phyloP scores from a whole-genome alignment of 2,888 invertebrate genomes.

The Cetonia aurata region DNA sequence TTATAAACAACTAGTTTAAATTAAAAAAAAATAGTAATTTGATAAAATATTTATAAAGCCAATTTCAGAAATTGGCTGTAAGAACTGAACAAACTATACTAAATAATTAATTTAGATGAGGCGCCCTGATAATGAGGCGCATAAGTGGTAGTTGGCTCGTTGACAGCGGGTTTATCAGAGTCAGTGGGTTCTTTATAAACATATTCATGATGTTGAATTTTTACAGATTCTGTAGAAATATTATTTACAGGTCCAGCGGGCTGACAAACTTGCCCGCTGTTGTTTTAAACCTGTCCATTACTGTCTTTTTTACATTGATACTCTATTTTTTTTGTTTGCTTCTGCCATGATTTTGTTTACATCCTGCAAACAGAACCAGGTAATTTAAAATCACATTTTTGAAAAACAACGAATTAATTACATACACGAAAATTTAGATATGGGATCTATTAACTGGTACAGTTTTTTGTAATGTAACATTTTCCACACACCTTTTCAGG shows the following conservation, averaged over 20 bases:
- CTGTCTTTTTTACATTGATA: constrained; percentile 57
- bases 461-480: constrained; percentile 35
- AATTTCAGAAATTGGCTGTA: constrained; percentile 52
- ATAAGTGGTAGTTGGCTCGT: constrained; percentile 51
- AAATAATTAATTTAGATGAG: constrained; percentile 48
- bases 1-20: constrained; percentile 43
- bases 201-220: constrained; percentile 52
- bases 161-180: constrained; percentile 50
- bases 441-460: constrained; percentile 45
- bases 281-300: constrained; percentile 53
- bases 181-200: constrained; percentile 58
- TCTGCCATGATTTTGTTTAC: constrained; percentile 68
- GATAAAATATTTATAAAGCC: constrained; percentile 47
- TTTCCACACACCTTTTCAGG: constrained; percentile 9
- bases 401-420: constrained; percentile 31
- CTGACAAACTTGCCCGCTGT: constrained; percentile 38
- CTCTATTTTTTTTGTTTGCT: constrained; percentile 62
- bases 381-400: constrained; percentile 53
- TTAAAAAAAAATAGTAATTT: constrained; percentile 34
- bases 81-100: constrained; percentile 55
- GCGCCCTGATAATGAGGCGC: constrained; percentile 48
- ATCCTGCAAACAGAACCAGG: constrained; percentile 68
- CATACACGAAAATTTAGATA: constrained; percentile 37
- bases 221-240: constrained; percentile 56
- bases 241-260: constrained; percentile 57